phyloP scores from a whole-genome alignment of 1,140 invertebrate genomes.

The Zophobas atratus region DNA sequence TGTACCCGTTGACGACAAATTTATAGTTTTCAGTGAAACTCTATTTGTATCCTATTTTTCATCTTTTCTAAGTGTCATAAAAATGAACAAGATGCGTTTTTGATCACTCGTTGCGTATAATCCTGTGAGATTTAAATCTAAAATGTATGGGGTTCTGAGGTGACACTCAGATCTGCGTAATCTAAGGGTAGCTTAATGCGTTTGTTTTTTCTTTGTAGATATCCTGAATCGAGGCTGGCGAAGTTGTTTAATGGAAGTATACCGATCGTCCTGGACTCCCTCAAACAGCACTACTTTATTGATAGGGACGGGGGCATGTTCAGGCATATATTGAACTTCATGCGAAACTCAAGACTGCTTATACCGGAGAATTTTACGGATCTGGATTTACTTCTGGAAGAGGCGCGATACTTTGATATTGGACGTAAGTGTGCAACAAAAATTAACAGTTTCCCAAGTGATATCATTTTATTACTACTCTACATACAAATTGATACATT shows the following conservation, averaged over 20 bases:
- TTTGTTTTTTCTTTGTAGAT: slow-evolving; percentile 74
- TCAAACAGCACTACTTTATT: slow-evolving; percentile 99
- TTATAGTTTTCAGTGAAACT: too few relatives aligned
- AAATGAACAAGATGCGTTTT: too few relatives aligned
- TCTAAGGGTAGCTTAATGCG: not conserved
- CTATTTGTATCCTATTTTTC: too few relatives aligned
- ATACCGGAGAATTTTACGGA: slow-evolving; percentile 92
- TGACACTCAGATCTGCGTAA: too few relatives aligned
- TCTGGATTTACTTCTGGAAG: slow-evolving; percentile 91
- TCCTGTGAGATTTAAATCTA: too few relatives aligned
- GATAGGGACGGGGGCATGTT: slow-evolving; percentile 97
- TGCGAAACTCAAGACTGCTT: slow-evolving; percentile 90
- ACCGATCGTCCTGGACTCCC: slow-evolving; percentile 94
- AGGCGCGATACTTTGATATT: slow-evolving; percentile 94
- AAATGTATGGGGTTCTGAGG: too few relatives aligned
- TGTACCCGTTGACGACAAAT: too few relatives aligned
- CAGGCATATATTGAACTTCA: slow-evolving; percentile 95
- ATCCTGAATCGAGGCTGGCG: slow-evolving; percentile 92
- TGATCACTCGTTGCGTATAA: too few relatives aligned
- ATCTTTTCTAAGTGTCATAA: too few relatives aligned
- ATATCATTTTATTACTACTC: too few relatives aligned
- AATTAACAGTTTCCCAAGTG: too few relatives aligned
- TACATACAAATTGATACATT: too few relatives aligned
- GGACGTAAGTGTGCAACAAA: slow-evolving; percentile 77
- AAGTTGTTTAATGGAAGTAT: slow-evolving; percentile 97